A percentile compares a stretch with the other conserved stretches of the same genome.
Conservation (phyloP, 2,113 vertebrate genomes). For the Chaetodon auriga region DNA sequence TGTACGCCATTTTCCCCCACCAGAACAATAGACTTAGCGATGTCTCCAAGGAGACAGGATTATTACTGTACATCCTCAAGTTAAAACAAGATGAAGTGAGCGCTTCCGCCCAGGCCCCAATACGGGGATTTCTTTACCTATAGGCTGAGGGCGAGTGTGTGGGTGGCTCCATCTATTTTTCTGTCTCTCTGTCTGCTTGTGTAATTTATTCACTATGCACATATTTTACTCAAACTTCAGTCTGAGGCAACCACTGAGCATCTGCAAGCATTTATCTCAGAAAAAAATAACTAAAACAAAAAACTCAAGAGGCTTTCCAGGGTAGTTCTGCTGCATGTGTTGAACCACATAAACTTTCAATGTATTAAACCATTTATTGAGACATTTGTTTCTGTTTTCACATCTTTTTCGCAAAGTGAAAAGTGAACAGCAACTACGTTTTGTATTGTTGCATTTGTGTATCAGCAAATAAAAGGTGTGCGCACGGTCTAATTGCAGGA, state of each 20-base stretch:
- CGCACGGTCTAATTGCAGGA: background rate
- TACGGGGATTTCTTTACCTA: constrained; percentile 6
- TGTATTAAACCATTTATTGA: constrained; percentile 50
- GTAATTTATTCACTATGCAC: constrained; percentile 32
- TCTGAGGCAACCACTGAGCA: constrained; percentile 63
- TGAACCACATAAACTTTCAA: constrained; percentile 52
- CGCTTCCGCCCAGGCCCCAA: background rate
- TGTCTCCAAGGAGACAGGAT: constrained; percentile 56
- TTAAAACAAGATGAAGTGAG: constrained; percentile 51
- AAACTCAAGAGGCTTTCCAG: constrained; percentile 55
- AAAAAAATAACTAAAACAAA: constrained; percentile 54
- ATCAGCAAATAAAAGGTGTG: constrained; percentile 25
- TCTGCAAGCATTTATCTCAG: constrained; percentile 76
- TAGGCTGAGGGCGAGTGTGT: background rate
- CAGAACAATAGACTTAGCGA: constrained; percentile 50
- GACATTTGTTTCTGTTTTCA: constrained; percentile 40
- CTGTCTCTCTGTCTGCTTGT: constrained; percentile 16
- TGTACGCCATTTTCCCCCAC: constrained; percentile 53
- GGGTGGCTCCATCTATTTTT: constrained; percentile 24
- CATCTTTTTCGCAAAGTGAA: constrained; percentile 1
- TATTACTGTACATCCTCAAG: constrained; percentile 40
- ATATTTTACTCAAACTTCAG: constrained; percentile 63
- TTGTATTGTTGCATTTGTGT: constrained; percentile 13
- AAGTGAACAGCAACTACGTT: constrained; percentile 6
- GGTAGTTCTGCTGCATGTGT: constrained; percentile 53